Evolutionary conservation across 2,797 vertebrate species (phyloP).

Genomic region (Sebastes itinus): DNA sequence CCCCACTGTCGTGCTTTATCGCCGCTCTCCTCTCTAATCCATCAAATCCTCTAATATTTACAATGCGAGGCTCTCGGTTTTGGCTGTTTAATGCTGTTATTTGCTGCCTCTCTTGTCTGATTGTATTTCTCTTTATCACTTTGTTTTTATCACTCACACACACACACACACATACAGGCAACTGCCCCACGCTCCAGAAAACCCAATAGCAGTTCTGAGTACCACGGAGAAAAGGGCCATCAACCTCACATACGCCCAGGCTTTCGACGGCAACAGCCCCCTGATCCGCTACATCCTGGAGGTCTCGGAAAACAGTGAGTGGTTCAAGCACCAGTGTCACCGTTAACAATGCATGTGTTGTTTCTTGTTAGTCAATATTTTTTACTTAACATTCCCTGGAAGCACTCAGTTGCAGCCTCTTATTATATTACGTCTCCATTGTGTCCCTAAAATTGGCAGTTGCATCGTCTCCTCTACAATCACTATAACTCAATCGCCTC

Average conservation of each 20-base stretch:
- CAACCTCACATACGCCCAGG: conserved; percentile 95
- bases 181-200: conserved; percentile 93
- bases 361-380: conserved; percentile 19
- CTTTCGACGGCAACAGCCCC: conserved; percentile 97
- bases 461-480: conserved; percentile 29
- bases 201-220: conserved; percentile 87
- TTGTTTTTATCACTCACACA: conserved; percentile 1
- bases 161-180: conserved; percentile 81
- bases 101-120: conserved; percentile 47
- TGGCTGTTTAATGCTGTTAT: conserved; percentile 48
- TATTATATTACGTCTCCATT: conserved; percentile 38
- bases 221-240: conserved; percentile 88
- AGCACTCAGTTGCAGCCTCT: conserved; percentile 23
- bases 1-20: conserved; percentile 34
- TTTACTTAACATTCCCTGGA: conserved; percentile 1
- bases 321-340: not conserved
- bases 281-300: conserved; percentile 93
- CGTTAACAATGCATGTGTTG: not conserved
- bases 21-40: conserved; percentile 38
- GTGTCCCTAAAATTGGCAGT: conserved; percentile 34
- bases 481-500: conserved; percentile 37
- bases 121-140: conserved; percentile 43
- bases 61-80: conserved; percentile 21
- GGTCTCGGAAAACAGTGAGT: conserved; percentile 98
- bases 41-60: conserved; percentile 53